These are phyloP conservation scores for Amazona finschi DNA, from an alignment of 2,797 vertebrate species.

Conservation along the genomic window DNA sequence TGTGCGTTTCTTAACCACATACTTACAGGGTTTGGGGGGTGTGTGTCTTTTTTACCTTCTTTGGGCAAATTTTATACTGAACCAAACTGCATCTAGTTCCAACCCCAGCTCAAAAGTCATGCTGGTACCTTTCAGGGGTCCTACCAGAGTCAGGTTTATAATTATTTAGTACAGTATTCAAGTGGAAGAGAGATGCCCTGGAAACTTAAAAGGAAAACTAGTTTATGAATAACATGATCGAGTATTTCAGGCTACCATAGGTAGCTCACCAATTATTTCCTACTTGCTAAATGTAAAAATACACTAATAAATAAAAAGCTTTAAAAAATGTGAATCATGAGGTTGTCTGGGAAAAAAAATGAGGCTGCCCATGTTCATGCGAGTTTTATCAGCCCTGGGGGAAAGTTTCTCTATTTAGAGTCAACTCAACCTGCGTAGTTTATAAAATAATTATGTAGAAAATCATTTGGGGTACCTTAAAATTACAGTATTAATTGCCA, in stretches of 20 bases:
- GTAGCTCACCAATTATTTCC: conserved; percentile 31
- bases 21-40: background rate
- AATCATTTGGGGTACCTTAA: background rate
- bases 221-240: conserved; percentile 18
- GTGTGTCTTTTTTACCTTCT: conserved; percentile 7
- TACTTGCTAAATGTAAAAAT: background rate
- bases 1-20: conserved; percentile 36
- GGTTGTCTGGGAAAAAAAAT: background rate
- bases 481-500: background rate
- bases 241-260: background rate
- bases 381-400: background rate
- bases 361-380: background rate
- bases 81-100: background rate
- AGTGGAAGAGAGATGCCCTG: background rate
- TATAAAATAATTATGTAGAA: background rate
- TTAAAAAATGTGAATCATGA: background rate
- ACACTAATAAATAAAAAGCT: background rate
- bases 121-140: conserved; percentile 35
- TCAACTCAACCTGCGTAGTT: background rate
- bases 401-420: conserved; percentile 1
- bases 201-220: conserved; percentile 14
- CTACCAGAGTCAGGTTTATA: background rate
- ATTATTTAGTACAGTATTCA: background rate
- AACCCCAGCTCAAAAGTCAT: conserved; percentile 20
- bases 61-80: conserved; percentile 1